Evolutionary conservation across 2,888 invertebrate species (phyloP), one percentile per base, ranked within the genome.

Genomic region (Helicoverpa assulta): DNA sequence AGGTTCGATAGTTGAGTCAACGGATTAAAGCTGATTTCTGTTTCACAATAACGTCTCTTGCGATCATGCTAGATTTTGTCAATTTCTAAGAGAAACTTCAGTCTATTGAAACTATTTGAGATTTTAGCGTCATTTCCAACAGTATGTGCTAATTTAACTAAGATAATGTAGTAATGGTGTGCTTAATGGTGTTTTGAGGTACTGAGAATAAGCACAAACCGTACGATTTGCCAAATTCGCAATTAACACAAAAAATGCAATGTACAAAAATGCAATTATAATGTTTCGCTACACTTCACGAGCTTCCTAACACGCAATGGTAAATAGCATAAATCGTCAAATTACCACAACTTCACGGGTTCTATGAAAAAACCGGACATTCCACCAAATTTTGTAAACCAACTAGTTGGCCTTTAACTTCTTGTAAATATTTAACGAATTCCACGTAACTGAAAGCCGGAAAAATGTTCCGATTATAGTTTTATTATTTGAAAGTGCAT

Each of bases 41-140:
- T 77, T 83, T 73, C 69, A 67, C 60, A 78, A 81, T 54, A 60
- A 50, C 40, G 57, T 61, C 19, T 63, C 66, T 63, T 65, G 60
- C 66, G 64, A 81, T 78, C 67, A 69, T 59, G 26, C 70, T 61
- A 67, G 78, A 73, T 73, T 79, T 79, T 70, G 77, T 64, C 63
- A 76, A 54, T 76, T 76, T 67, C 66, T 26, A 56, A 53, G 62
- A 66, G 81, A 75, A 79, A 79, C 68, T 40, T 52, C 59, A 14
- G 59, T 56, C 66, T 55, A 40, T 29, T 12, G 16, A 33, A n/a
- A 43, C 74, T 67, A 63, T 56, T 54, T 59, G 59, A 79, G 19
- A 54, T 14, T n/a, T 62, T 62, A 63, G 51, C 73, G 57, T 71
- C 61, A 61, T 40, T 58, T 57, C 19, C 52, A 59, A 47, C 2